phyloP scores from a whole-genome alignment of 2,113 vertebrate genomes.

The Apteryx owenii region DNA sequence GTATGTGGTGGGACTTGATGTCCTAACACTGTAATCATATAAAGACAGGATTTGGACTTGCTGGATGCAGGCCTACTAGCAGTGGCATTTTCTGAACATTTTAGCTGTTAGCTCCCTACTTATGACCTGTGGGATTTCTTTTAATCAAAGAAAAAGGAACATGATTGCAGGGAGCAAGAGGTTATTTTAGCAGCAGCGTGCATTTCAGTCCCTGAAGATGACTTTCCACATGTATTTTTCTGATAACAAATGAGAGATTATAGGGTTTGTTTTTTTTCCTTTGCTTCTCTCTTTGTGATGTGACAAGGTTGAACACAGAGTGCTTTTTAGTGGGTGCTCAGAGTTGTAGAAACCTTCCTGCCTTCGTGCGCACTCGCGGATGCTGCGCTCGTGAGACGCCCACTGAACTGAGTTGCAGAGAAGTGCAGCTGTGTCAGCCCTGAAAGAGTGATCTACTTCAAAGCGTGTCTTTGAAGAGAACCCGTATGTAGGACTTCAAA shows the following conservation, averaged over 20 bases:
- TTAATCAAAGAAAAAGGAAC: neutral
- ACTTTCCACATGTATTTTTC: neutral
- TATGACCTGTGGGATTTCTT: neutral
- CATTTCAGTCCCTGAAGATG: neutral
- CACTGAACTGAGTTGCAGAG: neutral
- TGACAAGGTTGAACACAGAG: neutral
- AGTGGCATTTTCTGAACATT: neutral
- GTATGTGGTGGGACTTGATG: neutral
- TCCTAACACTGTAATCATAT: neutral
- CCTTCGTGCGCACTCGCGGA: neutral
- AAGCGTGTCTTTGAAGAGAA: slow-evolving; percentile 49
- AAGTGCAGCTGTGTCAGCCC: slow-evolving; percentile 30
- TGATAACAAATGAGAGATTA: neutral
- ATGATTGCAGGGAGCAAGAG: neutral
- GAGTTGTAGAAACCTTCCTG: fast-evolving
- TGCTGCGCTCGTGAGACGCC: neutral
- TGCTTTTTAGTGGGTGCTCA: neutral
- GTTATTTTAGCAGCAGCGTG: neutral
- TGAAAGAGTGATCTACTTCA: slow-evolving; percentile 51
- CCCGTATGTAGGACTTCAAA: slow-evolving; percentile 58
- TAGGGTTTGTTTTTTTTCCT: neutral
- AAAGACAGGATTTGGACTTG: neutral
- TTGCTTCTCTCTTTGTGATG: neutral
- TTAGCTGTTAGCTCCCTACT: neutral
- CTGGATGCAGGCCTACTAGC: neutral